These are phyloP conservation scores for Taenaris catops DNA, from an alignment of 2,888 invertebrate genomes.

Conservation along the genomic window DNA sequence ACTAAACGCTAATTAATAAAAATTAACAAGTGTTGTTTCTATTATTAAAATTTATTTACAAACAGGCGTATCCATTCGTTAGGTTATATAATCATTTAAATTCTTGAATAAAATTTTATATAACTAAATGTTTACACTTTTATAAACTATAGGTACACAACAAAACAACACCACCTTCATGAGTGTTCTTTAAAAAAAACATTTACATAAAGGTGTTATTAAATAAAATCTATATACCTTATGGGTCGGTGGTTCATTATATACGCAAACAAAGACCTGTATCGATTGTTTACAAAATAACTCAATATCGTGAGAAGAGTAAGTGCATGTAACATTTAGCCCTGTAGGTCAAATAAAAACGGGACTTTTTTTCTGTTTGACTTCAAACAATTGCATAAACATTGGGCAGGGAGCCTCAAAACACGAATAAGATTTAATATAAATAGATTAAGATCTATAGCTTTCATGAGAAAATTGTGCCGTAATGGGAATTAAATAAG, in stretches of 20 bases:
- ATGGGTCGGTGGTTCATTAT: constrained; percentile 4
- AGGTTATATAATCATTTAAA: neutral
- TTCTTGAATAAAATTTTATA: too few relatives aligned
- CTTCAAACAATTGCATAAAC: constrained; percentile 37
- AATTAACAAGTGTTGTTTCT: too few relatives aligned
- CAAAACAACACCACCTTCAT: neutral
- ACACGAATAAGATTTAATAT: constrained; percentile 44
- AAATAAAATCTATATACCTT: neutral
- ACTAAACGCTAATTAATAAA: too few relatives aligned
- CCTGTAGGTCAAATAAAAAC: constrained; percentile 32
- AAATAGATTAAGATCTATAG: too few relatives aligned
- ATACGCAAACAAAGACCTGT: constrained; percentile 7
- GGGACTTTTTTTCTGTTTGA: constrained; percentile 34
- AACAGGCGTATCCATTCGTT: neutral
- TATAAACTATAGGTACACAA: too few relatives aligned
- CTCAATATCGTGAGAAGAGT: constrained; percentile 21
- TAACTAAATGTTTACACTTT: too few relatives aligned
- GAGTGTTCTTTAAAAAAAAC: neutral
- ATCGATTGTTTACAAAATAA: constrained; percentile 18
- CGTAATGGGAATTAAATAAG: too few relatives aligned
- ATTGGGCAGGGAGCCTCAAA: constrained; percentile 25
- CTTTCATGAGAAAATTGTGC: too few relatives aligned
- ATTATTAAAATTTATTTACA: too few relatives aligned
- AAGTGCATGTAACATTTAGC: constrained; percentile 24
- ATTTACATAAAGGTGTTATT: neutral